Percentiles rank a stretch among this genome's conserved stretches.
Conservation (phyloP, 64 coral and sea anemone genomes). For the Montipora efflorescens region DNA sequence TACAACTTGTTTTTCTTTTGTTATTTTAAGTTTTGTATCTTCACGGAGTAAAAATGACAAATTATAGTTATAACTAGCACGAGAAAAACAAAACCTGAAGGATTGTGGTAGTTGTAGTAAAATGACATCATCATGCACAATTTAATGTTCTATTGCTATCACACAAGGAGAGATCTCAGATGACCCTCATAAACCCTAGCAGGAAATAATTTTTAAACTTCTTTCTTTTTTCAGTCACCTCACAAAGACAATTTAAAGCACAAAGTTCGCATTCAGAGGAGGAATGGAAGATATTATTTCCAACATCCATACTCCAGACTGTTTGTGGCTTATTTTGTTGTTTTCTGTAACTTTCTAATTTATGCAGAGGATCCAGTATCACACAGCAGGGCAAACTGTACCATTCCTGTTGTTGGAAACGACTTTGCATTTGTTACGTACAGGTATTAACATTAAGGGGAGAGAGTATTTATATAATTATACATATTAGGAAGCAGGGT, state of each 20-base stretch:
- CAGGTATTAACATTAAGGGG: slow-evolving; percentile 49
- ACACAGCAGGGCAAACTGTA: slow-evolving; percentile 82
- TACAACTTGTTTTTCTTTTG: no score
- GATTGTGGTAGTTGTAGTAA: no score
- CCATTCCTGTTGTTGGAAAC: slow-evolving; percentile 89
- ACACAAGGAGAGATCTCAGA: no score
- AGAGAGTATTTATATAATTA: no score
- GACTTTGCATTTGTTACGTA: slow-evolving; percentile 92
- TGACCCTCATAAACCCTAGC: no score
- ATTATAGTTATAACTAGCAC: no score
- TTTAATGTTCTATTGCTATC: no score
- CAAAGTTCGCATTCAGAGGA: slow-evolving; percentile 85
- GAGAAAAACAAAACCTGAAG: no score
- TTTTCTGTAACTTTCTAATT: slow-evolving; percentile 96
- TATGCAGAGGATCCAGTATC: slow-evolving; percentile 98
- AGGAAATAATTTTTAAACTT: neutral
- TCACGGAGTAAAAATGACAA: no score
- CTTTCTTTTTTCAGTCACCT: neutral
- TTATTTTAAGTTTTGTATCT: no score
- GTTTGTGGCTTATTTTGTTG: slow-evolving; percentile 90
- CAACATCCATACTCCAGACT: slow-evolving; percentile 95
- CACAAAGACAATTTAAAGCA: slow-evolving; percentile 5
- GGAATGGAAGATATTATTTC: slow-evolving; percentile 95
- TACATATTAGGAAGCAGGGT: no score
- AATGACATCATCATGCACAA: no score